A percentile compares a stretch with the other conserved stretches of the same genome.
phyloP scores from a whole-genome alignment of 2,888 invertebrate genomes.

The Cephus sareptanus region DNA sequence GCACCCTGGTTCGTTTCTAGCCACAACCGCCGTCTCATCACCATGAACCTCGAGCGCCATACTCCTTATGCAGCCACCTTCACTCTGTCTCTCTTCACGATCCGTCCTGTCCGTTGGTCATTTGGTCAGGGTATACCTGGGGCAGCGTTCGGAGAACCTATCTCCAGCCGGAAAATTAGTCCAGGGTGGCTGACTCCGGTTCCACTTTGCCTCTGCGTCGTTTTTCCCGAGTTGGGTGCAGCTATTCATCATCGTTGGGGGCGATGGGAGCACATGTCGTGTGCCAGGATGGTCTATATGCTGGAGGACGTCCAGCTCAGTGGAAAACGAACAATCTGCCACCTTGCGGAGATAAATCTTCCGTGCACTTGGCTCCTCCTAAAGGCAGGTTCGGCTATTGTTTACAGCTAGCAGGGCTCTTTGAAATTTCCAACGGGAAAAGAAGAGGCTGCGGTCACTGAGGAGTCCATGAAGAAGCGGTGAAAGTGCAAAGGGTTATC shows the following conservation, averaged over 20 bases:
- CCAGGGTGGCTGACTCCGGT: not conserved
- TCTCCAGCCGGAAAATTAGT: not conserved
- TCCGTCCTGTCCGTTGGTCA: not conserved
- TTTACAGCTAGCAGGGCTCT: not conserved
- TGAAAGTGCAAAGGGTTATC: not conserved
- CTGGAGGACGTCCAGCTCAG: not conserved
- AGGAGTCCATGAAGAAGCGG: not conserved
- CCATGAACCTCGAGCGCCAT: not conserved
- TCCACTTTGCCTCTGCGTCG: conserved; percentile 1
- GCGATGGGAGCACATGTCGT: conserved; percentile 48
- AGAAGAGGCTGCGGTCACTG: conserved; percentile 32
- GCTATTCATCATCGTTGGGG: conserved; percentile 20
- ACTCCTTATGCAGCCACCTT: not conserved
- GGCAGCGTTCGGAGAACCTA: conserved; percentile 1
- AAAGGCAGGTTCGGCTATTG: not conserved
- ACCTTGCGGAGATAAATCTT: conserved; percentile 52
- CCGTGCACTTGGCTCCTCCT: not conserved
- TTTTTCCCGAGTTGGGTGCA: conserved; percentile 5
- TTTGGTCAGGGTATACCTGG: not conserved
- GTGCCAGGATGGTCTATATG: conserved; percentile 24
- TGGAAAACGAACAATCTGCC: conserved; percentile 38
- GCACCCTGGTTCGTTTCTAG: conserved; percentile 45
- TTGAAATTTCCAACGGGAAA: conserved; percentile 5
- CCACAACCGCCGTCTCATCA: conserved; percentile 51
- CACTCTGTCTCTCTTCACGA: not conserved